phyloP scores from a whole-genome alignment of 1,140 invertebrate species.

The Drosophila bipectinata region DNA sequence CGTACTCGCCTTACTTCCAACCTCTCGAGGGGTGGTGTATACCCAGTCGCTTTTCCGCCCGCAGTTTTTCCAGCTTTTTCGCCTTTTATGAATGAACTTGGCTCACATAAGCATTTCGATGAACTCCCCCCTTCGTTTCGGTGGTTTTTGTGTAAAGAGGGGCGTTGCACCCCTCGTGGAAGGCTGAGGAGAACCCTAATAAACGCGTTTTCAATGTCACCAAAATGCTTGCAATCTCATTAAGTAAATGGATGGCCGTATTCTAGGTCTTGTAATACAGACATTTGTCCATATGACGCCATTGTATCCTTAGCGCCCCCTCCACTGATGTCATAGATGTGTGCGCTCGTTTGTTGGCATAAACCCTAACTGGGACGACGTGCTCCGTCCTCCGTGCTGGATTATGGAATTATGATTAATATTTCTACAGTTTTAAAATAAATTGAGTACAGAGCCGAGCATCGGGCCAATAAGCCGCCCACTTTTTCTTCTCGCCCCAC shows the following conservation, averaged over 20 bases:
- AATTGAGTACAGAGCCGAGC: slow-evolving; percentile 58
- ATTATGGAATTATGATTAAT: slow-evolving; percentile 71
- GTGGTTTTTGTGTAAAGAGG: neutral
- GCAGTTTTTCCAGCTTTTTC: slow-evolving; percentile 35
- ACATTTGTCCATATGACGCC: slow-evolving; percentile 72
- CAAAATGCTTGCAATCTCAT: slow-evolving; percentile 65
- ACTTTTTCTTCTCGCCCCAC: neutral
- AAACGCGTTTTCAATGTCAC: slow-evolving; percentile 66
- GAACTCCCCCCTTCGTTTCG: slow-evolving; percentile 20
- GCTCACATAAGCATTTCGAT: slow-evolving; percentile 51
- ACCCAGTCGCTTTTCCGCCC: neutral
- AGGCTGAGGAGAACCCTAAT: slow-evolving; percentile 37
- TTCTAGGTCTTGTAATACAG: slow-evolving; percentile 63
- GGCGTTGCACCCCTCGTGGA: slow-evolving; percentile 43
- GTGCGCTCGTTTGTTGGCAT: slow-evolving; percentile 9
- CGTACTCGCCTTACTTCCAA: neutral
- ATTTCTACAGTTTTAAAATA: slow-evolving; percentile 74
- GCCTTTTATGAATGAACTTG: slow-evolving; percentile 78
- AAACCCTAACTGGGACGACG: slow-evolving; percentile 47
- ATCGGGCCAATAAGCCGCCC: slow-evolving; percentile 4
- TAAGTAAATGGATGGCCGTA: slow-evolving; percentile 75
- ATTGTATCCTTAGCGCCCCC: slow-evolving; percentile 42
- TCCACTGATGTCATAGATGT: slow-evolving; percentile 27
- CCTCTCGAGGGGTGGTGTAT: neutral
- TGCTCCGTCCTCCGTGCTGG: slow-evolving; percentile 10